Evolutionary conservation across 2,113 vertebrate genomes (phyloP), one percentile per base, ranked within the genome.

Genomic region (Scopus umbretta): DNA sequence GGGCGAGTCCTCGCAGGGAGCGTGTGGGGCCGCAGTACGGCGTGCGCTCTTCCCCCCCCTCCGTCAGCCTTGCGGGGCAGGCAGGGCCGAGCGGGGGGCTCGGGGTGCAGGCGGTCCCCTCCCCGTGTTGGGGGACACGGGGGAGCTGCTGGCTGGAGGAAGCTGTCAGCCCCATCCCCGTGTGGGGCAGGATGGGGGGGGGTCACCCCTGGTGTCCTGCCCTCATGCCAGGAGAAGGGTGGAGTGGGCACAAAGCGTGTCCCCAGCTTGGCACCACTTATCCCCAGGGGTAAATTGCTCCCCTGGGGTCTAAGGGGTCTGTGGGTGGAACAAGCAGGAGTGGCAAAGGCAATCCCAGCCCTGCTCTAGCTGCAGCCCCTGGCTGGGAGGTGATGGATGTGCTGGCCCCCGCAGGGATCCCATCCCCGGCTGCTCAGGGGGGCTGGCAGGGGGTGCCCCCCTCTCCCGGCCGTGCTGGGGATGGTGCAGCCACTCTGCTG

Each of bases 391-490:
- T 5, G 86, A 21, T 20, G 67, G 58, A 42, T 34, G 47, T 43
- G 40, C 32, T 43, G 61, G 10, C 4, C 50, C n/a, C 1, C 4
- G 8, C 25, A 3, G 5, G 17, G 23, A 4, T 45, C 52, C 11
- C 4, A 5, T 47, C 40, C 45, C 45, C 17, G 19, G 26, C 40
- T 11, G 27, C 59, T 38, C 0, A 1, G 14, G 30, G 87, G 56
- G 42, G 36, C 32, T 40, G 45, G 13, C 47, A 67, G 90, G 38
- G 67, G 34, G 20, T 61, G 27, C 52, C 81, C 43, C 9, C 55
- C 0, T 0, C 9, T 26, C 40, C 53, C 1, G 4, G 38, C 47
- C 1, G 0, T 14, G 25, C 34, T 23, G 65, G 45, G 43, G 27
- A 36, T 0, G 5, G 45, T 53, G 26, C 18, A 62, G 19, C 0